Base-by-base conservation (phyloP, 2,888 invertebrate genomes). In the Pecten maximus region DNA sequence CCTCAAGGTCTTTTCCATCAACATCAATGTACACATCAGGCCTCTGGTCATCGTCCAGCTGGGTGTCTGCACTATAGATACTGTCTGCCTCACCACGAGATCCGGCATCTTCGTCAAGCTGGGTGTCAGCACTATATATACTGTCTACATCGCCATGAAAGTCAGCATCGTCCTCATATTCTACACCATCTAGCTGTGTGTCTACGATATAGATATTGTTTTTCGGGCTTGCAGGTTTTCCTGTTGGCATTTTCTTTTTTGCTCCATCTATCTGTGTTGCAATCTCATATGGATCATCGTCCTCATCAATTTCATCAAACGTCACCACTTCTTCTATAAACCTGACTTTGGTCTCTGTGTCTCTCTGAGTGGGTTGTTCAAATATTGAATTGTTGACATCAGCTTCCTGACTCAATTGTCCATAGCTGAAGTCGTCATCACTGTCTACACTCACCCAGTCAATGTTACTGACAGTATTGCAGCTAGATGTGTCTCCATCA, bases 11-110 rank as follows among this genome's bases (percentile, higher is more conserved):
- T 54, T 3, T 74, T 12, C 28, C 74, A 35, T 74, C 74, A 74
- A 74, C 74, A 35, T 74, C 74, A 35, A 74, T 74, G 74, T 74
- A 74, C 35, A 74, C 74, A 6, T 74, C 74, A 28, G 74, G 74
- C 74, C 74, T 74, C 6, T 74, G 10, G 74, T 74, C 74, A 74
- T 28, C 28, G 6, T 74, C 74, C 35, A 74, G 74, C 74, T 74
- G 74, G 28, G 74, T 74, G 28, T 74, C 74, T 35, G 35, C 35
- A 35, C 74, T 74, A 35, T 74, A 74, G 35, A 74, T 35, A 35
- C 74, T 74, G 28, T 74, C 74, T 23, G 23, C 23, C 35, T 74
- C 74, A 74, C 8, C 74, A 35, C 35, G 28, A 35, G 35, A 35
- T 12, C 74, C 35, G 35, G 23, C 23, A 23, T 54, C 19, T 19